Percentiles rank a stretch among this genome's conserved stretches.
phyloP scores from a whole-genome alignment of 2,797 vertebrate genomes.

The Enteromius fasciolatus region DNA sequence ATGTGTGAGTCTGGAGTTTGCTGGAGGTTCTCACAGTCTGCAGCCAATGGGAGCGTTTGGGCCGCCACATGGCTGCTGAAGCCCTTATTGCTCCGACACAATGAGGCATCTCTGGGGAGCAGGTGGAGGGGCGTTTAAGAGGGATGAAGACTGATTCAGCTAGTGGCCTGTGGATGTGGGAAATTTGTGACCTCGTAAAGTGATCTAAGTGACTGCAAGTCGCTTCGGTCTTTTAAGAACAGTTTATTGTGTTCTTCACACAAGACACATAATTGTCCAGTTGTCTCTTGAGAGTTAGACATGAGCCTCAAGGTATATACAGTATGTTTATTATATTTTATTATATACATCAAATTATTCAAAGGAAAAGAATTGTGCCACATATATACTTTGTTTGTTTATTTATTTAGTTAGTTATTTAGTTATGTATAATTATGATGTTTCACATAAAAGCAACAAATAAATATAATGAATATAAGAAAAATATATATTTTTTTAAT shows the following conservation, averaged over 20 bases:
- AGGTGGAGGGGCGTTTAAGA: slow-evolving; percentile 73
- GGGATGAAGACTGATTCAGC: slow-evolving; percentile 62
- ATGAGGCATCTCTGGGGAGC: slow-evolving; percentile 78
- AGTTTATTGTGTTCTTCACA: slow-evolving; percentile 30
- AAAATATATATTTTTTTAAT: not conserved
- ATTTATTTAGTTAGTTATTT: not conserved
- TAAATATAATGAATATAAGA: not conserved
- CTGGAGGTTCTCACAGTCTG: slow-evolving; percentile 92
- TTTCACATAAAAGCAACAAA: not conserved
- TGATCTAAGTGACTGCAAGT: slow-evolving; percentile 66
- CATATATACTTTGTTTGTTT: not conserved
- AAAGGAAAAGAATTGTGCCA: not conserved
- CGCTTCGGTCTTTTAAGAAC: slow-evolving; percentile 18
- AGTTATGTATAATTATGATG: not conserved
- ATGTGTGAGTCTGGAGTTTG: slow-evolving; percentile 86
- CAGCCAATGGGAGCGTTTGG: slow-evolving; percentile 83
- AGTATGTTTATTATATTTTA: not conserved
- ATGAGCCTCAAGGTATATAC: not conserved
- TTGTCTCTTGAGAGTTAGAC: slow-evolving; percentile 23
- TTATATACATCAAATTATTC: not conserved
- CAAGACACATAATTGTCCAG: not conserved
- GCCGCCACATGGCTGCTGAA: slow-evolving; percentile 81
- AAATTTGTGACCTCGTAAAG: slow-evolving; percentile 78
- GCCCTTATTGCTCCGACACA: slow-evolving; percentile 78
- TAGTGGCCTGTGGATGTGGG: slow-evolving; percentile 76